Conservation (phyloP, 2,113 vertebrate genomes). For the Psilopogon haemacephalus region DNA sequence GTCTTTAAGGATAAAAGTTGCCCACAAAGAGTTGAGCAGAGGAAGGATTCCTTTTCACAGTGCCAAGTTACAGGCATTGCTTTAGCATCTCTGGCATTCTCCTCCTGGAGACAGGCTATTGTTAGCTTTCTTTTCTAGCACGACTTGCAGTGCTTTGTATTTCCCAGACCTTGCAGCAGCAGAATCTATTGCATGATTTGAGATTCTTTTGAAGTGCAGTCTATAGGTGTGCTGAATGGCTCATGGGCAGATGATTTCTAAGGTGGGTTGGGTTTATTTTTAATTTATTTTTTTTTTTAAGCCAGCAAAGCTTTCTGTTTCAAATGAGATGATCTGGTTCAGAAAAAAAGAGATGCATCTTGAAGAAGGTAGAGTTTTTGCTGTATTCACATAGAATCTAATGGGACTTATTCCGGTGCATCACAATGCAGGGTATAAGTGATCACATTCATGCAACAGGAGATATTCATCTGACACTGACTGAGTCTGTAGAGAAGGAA, state of each 20-base stretch:
- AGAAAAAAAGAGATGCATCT: background rate
- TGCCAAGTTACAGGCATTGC: background rate
- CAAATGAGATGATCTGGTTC: background rate
- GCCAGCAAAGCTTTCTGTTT: background rate
- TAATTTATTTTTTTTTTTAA: background rate
- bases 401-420: background rate
- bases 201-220: background rate
- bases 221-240: background rate
- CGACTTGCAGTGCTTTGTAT: background rate
- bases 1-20: background rate
- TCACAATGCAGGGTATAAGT: background rate
- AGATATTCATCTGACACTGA: background rate
- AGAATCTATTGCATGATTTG: background rate
- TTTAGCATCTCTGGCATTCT: background rate
- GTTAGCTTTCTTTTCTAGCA: background rate
- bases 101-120: background rate
- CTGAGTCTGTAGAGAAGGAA: background rate
- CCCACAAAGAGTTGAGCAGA: background rate
- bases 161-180: background rate
- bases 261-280: no score
- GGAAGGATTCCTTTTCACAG: background rate
- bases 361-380: background rate
- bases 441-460: background rate
- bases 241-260: background rate
- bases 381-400: background rate